Evolutionary conservation across 1,140 invertebrate genomes (phyloP), one percentile per base, ranked within the genome.

Genomic region (Whitmania pigra): DNA sequence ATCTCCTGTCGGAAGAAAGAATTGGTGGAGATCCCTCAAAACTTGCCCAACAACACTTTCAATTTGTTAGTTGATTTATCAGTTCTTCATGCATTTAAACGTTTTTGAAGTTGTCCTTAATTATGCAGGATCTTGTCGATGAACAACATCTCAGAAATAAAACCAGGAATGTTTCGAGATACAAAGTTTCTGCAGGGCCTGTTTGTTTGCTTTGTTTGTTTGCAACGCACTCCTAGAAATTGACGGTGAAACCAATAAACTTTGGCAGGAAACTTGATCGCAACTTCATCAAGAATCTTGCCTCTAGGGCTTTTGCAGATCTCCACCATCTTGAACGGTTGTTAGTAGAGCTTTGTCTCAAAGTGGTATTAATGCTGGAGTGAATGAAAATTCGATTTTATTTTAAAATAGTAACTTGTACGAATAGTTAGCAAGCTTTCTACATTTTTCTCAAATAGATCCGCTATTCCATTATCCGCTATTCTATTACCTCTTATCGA

Each of bases 121-220:
- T 54, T 20, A 25, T 27, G 53, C 69, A 71, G 69, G 53, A 27
- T 49, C 27, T 54, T 71, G 43, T 54, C 40, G 43, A 27, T 31
- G 53, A 71, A 71, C 55, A 71, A 27, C 69, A 27, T 71, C 20
- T 4, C 53, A 53, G 43, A 71, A 54, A 54, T 71, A 53, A 53
- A 71, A 71, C 43, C 40, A 25, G 69, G 53, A 11, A 53, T 25
- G 36, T 71, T 71, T 31, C 2, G 69, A 71, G 53, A 49, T 22
- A 49, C 53, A n/a, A 54, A 53, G 20, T 27, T 54, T 29, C 53
- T 71, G 20, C 40, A 31, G n/a, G n/a, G 53, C 29, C 49, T 71
- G 69, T 71, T 40, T 25, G 69, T 63, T 31, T 71, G 69, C 25
- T 13, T 31, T 53, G 43, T 53, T 54, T 15, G 20, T 36, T 25